These are phyloP conservation scores for Rhamnusium bicolor DNA, from an alignment of 2,888 invertebrate genomes.

Conservation along the genomic window DNA sequence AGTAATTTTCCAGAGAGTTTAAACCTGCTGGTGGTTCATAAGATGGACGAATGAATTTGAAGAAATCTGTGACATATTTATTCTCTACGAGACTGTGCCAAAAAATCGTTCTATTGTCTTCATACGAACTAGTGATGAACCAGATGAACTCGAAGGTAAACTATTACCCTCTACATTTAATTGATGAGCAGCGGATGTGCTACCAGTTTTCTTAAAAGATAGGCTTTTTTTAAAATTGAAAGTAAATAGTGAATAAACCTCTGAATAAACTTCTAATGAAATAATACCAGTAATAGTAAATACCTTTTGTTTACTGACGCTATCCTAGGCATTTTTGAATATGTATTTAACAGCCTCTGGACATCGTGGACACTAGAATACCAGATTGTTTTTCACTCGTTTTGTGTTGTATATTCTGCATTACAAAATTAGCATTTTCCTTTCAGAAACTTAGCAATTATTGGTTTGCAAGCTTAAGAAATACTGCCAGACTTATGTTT, in stretches of 20 bases:
- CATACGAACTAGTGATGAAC: neutral
- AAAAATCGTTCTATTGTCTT: neutral
- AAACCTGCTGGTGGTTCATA: neutral
- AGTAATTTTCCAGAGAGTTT: neutral
- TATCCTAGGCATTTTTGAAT: too few relatives aligned
- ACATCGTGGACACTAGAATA: too few relatives aligned
- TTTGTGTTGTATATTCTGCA: too few relatives aligned
- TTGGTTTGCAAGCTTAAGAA: too few relatives aligned
- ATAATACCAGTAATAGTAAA: too few relatives aligned
- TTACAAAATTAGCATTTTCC: too few relatives aligned
- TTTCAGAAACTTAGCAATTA: too few relatives aligned
- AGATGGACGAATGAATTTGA: neutral
- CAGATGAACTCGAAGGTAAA: neutral
- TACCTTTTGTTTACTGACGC: too few relatives aligned
- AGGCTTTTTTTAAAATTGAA: neutral
- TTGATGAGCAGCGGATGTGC: neutral
- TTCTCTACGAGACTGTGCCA: neutral
- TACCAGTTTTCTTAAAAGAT: neutral
- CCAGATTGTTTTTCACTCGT: too few relatives aligned
- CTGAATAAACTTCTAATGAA: neutral
- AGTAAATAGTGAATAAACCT: neutral
- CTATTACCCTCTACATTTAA: neutral
- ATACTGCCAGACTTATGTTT: too few relatives aligned
- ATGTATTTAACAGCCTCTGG: too few relatives aligned
- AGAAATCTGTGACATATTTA: neutral